Conservation (phyloP, 2,797 vertebrate genomes). For the Pipistrellus kuhlii region DNA sequence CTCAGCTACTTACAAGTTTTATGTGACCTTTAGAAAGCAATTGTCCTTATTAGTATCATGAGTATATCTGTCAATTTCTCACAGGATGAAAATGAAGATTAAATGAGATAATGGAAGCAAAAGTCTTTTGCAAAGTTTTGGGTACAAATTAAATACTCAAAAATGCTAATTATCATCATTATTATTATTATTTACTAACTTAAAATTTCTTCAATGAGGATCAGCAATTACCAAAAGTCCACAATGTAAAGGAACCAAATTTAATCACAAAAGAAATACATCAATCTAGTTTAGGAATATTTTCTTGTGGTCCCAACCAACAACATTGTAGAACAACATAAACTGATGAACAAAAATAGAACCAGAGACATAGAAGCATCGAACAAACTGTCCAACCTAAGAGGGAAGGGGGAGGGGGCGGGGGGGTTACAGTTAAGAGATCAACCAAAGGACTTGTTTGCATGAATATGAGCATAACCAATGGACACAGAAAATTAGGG, state of each 20-base stretch:
- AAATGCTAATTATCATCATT: not conserved
- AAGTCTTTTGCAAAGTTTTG: not conserved
- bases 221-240: constrained; percentile 32
- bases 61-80: not conserved
- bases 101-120: not conserved
- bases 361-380: too few relatives aligned
- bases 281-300: constrained; percentile 6
- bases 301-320: not conserved
- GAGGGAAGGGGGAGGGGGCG: too few relatives aligned
- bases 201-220: constrained; percentile 25
- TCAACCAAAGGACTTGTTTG: too few relatives aligned
- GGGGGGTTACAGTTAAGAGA: too few relatives aligned
- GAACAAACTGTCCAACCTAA: too few relatives aligned
- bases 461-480: too few relatives aligned
- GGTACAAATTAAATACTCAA: constrained; percentile 19
- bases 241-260: not conserved
- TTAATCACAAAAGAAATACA: not conserved
- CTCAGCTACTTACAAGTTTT: not conserved
- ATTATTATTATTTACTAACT: not conserved
- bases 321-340: not conserved
- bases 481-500: too few relatives aligned
- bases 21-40: not conserved
- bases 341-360: too few relatives aligned
- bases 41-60: not conserved
- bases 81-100: not conserved